phyloP scores from a whole-genome alignment of 2,888 invertebrate genomes.

The Chydorus sphaericus region DNA sequence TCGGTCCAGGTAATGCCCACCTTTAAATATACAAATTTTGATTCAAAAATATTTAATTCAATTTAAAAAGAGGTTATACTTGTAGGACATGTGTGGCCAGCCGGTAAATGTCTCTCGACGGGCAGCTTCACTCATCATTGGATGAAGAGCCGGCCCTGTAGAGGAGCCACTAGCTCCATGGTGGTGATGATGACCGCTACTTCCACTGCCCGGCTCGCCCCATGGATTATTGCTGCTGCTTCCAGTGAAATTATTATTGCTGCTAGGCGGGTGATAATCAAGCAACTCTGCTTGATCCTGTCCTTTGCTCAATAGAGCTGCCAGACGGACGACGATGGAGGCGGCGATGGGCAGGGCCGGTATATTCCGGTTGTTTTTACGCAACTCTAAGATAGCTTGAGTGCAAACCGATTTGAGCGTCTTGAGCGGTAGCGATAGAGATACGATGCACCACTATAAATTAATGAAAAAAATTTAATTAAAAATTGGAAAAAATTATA shows the following conservation, averaged over 20 bases:
- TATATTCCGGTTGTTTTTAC: constrained; percentile 63
- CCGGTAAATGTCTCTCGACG: constrained; percentile 77
- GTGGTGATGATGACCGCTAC: too few species aligned
- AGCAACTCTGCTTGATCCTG: constrained; percentile 22
- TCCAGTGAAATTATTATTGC: not conserved
- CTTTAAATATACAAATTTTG: constrained; percentile 31
- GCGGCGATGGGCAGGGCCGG: constrained; percentile 79
- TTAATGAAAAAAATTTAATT: constrained; percentile 14
- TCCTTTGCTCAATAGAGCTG: constrained; percentile 45
- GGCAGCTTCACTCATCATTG: constrained; percentile 84
- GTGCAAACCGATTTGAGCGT: constrained; percentile 63
- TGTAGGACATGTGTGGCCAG: constrained; percentile 96
- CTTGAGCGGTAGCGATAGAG: constrained; percentile 61
- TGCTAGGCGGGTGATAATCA: constrained; percentile 3
- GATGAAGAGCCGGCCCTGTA: constrained; percentile 26
- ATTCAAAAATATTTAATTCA: not conserved
- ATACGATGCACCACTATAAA: constrained; percentile 78
- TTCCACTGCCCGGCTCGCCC: not conserved
- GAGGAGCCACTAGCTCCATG: not conserved
- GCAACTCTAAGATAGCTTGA: constrained; percentile 64
- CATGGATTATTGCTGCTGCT: not conserved
- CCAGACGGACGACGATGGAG: constrained; percentile 71
- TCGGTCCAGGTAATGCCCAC: constrained; percentile 88
- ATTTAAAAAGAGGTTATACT: constrained; percentile 36
- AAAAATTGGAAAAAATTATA: constrained; percentile 8